These are phyloP conservation scores for Eurois occulta DNA, from an alignment of 2,888 invertebrate species.

Conservation along the genomic window DNA sequence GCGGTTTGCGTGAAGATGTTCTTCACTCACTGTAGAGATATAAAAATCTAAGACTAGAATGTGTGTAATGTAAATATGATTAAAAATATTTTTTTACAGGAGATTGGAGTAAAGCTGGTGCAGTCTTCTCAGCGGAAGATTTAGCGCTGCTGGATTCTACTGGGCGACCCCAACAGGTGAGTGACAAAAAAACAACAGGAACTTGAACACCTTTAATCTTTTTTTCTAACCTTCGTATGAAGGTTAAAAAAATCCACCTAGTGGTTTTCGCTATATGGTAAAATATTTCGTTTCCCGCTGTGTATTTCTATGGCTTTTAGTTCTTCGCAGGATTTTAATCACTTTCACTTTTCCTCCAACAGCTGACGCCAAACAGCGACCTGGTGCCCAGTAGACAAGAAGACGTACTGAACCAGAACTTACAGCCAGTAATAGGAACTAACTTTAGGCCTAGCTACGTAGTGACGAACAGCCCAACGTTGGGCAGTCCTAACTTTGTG, in stretches of 20 bases:
- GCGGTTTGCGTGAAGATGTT: not conserved
- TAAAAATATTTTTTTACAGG: slow-evolving; percentile 69
- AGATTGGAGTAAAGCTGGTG: slow-evolving; percentile 87
- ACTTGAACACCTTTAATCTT: not conserved
- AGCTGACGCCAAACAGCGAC: slow-evolving; percentile 83
- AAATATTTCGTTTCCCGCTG: not conserved
- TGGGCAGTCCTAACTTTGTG: slow-evolving; percentile 88
- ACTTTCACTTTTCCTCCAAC: slow-evolving; percentile 56
- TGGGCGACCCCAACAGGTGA: slow-evolving; percentile 82
- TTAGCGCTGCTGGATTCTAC: slow-evolving; percentile 86
- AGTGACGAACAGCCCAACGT: slow-evolving; percentile 85
- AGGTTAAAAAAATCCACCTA: not conserved
- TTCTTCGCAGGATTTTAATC: not conserved
- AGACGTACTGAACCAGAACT: slow-evolving; percentile 84
- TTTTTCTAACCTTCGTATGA: not conserved
- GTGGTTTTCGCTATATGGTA: not conserved
- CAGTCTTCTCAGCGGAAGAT: slow-evolving; percentile 88
- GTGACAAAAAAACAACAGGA: not conserved
- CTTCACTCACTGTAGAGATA: not conserved
- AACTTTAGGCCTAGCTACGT: slow-evolving; percentile 86
- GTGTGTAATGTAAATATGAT: not conserved
- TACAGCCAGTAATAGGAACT: slow-evolving; percentile 76
- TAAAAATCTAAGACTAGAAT: not conserved
- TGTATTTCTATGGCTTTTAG: not conserved
- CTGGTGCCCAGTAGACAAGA: slow-evolving; percentile 82